A percentile compares a stretch with the other conserved stretches of the same genome.
Conservation (phyloP, 2,888 invertebrate species). For the Phrixothrix hirtus region DNA sequence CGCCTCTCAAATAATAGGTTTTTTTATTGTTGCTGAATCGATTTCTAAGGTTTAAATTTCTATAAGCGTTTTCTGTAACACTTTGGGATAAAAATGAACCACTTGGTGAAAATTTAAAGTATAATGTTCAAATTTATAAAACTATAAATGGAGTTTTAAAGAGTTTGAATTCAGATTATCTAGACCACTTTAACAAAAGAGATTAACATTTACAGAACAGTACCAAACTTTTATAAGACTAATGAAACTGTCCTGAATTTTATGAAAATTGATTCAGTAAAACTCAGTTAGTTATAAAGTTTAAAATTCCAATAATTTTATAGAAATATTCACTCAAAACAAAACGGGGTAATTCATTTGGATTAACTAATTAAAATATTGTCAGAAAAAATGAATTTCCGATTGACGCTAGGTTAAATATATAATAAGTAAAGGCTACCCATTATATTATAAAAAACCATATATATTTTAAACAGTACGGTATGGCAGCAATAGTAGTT, state of each 20-base stretch:
- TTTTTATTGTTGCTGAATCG: slow-evolving; percentile 31
- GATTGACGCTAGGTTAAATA: no score
- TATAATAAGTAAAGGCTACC: no score
- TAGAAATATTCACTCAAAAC: slow-evolving; percentile 7
- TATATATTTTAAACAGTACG: no score
- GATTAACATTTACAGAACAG: slow-evolving; percentile 29
- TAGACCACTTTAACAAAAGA: slow-evolving; percentile 19
- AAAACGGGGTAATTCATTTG: slow-evolving; percentile 2
- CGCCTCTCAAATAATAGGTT: slow-evolving; percentile 32
- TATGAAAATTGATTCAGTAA: slow-evolving; percentile 11
- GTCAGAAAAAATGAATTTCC: background rate
- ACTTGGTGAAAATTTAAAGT: slow-evolving; percentile 10
- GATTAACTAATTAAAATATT: background rate
- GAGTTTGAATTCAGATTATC: slow-evolving; percentile 23
- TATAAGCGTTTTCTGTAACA: background rate
- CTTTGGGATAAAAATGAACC: slow-evolving; percentile 2
- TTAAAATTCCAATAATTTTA: slow-evolving; percentile 5
- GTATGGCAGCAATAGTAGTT: no score
- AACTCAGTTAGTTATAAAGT: slow-evolving; percentile 13
- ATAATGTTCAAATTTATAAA: slow-evolving; percentile 18
- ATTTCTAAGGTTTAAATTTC: slow-evolving; percentile 13
- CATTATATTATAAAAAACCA: no score
- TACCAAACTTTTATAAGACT: slow-evolving; percentile 23
- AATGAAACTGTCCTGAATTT: slow-evolving; percentile 25
- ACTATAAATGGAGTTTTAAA: slow-evolving; percentile 24